Evolutionary conservation across 2,888 invertebrate species (phyloP).

Genomic region (Antheraea yamamai): DNA sequence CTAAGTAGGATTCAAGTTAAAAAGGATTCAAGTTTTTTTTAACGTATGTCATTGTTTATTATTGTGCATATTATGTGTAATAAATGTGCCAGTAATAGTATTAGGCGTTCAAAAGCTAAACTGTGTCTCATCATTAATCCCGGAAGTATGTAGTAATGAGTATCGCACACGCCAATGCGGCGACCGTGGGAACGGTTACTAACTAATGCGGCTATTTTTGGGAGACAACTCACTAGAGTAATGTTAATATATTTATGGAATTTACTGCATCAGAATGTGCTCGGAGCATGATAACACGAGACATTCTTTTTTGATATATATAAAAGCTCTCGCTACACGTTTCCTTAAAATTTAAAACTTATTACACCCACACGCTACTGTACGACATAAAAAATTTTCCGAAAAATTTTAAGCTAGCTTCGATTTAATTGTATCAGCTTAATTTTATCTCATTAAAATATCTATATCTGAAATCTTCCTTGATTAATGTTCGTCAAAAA

Average conservation of each 20-base stretch:
- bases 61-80: slow-evolving; percentile 8
- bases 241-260: slow-evolving; percentile 18
- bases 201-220: slow-evolving; percentile 19
- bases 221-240: slow-evolving; percentile 16
- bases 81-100: slow-evolving; percentile 25
- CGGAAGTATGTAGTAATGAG: slow-evolving; percentile 72
- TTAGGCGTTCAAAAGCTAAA: slow-evolving; percentile 53
- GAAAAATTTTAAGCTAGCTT: too few relatives aligned
- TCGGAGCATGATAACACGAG: background rate
- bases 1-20: too few relatives aligned
- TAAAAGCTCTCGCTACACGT: background rate
- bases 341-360: background rate
- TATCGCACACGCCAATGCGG: slow-evolving; percentile 67
- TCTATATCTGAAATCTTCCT: too few relatives aligned
- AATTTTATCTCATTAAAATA: too few relatives aligned
- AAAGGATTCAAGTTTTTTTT: background rate
- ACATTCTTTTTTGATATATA: background rate
- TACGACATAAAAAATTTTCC: too few relatives aligned
- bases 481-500: too few relatives aligned
- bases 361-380: too few relatives aligned
- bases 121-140: slow-evolving; percentile 65
- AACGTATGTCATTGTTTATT: background rate
- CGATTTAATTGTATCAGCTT: too few relatives aligned
- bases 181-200: slow-evolving; percentile 45
- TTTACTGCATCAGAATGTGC: slow-evolving; percentile 2